Conservation (phyloP, 2,797 vertebrate genomes). For the Notolabrus celidotus region DNA sequence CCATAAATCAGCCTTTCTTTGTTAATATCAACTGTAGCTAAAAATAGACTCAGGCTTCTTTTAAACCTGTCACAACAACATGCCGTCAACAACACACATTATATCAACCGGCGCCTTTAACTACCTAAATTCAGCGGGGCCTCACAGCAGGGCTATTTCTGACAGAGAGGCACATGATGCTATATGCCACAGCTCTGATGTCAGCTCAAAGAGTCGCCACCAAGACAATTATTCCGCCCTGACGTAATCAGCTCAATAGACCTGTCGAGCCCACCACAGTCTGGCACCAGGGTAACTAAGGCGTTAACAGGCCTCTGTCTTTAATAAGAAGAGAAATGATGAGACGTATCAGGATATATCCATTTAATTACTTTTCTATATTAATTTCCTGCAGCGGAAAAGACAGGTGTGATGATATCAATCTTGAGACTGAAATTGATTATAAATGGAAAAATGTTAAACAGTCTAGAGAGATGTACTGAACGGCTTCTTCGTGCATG, state of each 20-base stretch:
- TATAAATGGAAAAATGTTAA: no score
- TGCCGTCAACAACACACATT: constrained; percentile 17
- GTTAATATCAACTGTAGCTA: no score
- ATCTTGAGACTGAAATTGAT: not conserved
- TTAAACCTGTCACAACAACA: constrained; percentile 29
- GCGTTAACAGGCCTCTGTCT: constrained; percentile 22
- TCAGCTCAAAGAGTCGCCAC: constrained; percentile 62
- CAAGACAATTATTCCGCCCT: constrained; percentile 72
- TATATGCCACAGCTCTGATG: constrained; percentile 66
- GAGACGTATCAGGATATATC: not conserved
- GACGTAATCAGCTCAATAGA: constrained; percentile 61
- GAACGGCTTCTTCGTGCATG: not conserved
- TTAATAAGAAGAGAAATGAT: constrained; percentile 4
- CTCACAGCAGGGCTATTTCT: constrained; percentile 71
- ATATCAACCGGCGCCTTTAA: constrained; percentile 30
- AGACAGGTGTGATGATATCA: not conserved
- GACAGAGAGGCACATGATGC: constrained; percentile 61
- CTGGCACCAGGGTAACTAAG: constrained; percentile 43
- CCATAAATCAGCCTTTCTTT: constrained; percentile 1
- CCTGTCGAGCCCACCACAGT: constrained; percentile 20
- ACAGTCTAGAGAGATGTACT: not conserved
- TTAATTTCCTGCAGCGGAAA: not conserved
- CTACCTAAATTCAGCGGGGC: constrained; percentile 40
- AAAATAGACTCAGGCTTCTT: constrained; percentile 14
- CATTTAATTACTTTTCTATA: constrained; percentile 4